These are phyloP conservation scores for Alcedo quadribrachys DNA, from an alignment of 2,797 vertebrate genomes.

Conservation along the genomic window DNA sequence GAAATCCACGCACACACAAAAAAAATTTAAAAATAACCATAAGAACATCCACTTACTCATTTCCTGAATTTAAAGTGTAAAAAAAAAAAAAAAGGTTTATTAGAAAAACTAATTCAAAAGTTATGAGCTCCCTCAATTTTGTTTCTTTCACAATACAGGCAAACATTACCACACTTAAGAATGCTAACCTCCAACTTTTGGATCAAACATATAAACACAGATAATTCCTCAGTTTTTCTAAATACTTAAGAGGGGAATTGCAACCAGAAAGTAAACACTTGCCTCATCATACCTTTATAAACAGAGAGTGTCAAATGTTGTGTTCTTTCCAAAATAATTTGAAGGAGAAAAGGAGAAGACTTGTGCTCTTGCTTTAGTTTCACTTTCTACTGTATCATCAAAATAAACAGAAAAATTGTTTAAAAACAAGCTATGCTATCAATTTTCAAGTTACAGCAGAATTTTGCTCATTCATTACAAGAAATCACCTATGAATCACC, in stretches of 20 bases:
- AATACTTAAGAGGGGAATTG: background rate
- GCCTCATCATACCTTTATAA: background rate
- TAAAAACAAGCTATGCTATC: background rate
- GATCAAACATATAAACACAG: background rate
- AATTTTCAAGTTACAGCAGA: background rate
- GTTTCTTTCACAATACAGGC: background rate
- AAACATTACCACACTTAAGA: background rate
- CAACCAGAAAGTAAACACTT: background rate
- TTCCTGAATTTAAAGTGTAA: background rate
- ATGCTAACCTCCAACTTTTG: background rate
- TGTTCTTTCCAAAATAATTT: background rate
- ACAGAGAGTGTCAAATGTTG: background rate
- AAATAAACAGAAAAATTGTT: background rate
- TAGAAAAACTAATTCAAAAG: constrained; percentile 3
- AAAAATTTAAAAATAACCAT: background rate
- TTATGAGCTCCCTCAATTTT: background rate
- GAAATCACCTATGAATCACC: background rate
- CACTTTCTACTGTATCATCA: background rate
- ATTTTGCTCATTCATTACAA: background rate
- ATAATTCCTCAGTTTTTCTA: background rate
- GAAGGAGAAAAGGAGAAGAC: background rate
- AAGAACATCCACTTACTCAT: background rate
- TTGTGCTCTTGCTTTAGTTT: background rate
- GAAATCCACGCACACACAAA: background rate
- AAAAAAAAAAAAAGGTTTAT: background rate